Evolutionary conservation across 2,888 invertebrate genomes (phyloP).

Genomic region (Ophraella communa): DNA sequence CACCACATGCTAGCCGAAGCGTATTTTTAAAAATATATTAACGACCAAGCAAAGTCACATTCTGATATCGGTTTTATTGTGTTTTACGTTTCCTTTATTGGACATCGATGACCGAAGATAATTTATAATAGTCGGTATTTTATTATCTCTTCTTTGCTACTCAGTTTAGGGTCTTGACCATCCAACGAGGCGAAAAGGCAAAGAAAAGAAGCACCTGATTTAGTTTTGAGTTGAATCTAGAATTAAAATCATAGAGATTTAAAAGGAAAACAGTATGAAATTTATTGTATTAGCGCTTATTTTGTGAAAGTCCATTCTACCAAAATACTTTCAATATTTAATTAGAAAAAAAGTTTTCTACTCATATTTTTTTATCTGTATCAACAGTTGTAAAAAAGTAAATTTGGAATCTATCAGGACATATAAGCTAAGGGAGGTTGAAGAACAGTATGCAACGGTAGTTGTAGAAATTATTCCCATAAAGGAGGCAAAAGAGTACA

Average conservation of each 20-base stretch:
- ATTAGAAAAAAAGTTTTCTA: too few relatives aligned
- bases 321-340: too few relatives aligned
- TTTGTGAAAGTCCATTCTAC: too few relatives aligned
- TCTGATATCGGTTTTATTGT: constrained; percentile 18
- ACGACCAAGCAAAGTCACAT: constrained; percentile 15
- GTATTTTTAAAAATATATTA: constrained; percentile 28
- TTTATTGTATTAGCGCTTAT: too few relatives aligned
- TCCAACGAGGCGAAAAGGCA: background rate
- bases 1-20: constrained; percentile 12
- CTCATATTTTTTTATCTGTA: too few relatives aligned
- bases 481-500: too few relatives aligned
- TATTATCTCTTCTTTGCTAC: background rate
- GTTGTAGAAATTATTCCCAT: too few relatives aligned
- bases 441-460: too few relatives aligned
- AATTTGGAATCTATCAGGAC: too few relatives aligned
- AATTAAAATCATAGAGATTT: background rate
- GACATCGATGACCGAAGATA: constrained; percentile 15
- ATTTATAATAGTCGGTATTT: constrained; percentile 11
- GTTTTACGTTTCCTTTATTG: constrained; percentile 13
- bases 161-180: background rate
- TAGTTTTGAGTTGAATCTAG: background rate
- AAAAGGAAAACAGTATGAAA: background rate
- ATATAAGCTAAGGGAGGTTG: too few relatives aligned
- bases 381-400: too few relatives aligned
- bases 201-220: background rate